Evolutionary conservation across 2,888 invertebrate species (phyloP), one percentile per base, ranked within the genome.

Genomic region (Cephus sareptanus): DNA sequence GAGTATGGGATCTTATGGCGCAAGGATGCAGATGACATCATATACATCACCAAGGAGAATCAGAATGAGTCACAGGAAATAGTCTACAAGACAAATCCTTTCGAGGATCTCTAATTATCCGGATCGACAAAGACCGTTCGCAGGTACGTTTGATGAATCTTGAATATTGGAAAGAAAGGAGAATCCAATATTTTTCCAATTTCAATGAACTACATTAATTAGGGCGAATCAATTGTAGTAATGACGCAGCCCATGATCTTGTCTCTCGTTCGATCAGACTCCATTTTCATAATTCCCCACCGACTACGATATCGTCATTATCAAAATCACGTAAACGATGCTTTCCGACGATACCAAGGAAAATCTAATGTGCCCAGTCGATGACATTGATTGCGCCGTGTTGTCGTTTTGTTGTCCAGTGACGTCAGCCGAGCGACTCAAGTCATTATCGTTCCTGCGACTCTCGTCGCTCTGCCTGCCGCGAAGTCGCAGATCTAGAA

Each of bases 351-450:
- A 80, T 78, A 79, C 75, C 73, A 78, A 75, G 76, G 81, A 80
- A 73, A 83, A 76, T 79, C 81, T 76, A 74, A 82, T 82, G 13
- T 85, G 79, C 80, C 85, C 87, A 77, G 84, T 87, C 75, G 89
- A 90, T 15, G 90, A 90, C 88, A 89, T 89, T 75, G 90, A 90
- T 78, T 89, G 89, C 35, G 90, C 87, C 30, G 88, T 88, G 78
- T 89, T 90, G 81, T 90, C 90, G 75, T 85, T 84, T 83, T 87
- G 85, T 69, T 84, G 84, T 76, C 83, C 84, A 30, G 85, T 86
- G 40, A 84, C 82, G 82, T 74, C 77, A 80, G 34, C 78, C 80
- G 34, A 79, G 79, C 30, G 80, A 79, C 6, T 83, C 80, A 13
- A 80, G 81, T 78, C 56, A 79, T 78, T 9, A 78, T 79, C n/a